Percentiles rank a stretch among this genome's conserved stretches.
Evolutionary conservation across 2,888 invertebrate genomes (phyloP).

Genomic region (Sinhomidia bicolor): DNA sequence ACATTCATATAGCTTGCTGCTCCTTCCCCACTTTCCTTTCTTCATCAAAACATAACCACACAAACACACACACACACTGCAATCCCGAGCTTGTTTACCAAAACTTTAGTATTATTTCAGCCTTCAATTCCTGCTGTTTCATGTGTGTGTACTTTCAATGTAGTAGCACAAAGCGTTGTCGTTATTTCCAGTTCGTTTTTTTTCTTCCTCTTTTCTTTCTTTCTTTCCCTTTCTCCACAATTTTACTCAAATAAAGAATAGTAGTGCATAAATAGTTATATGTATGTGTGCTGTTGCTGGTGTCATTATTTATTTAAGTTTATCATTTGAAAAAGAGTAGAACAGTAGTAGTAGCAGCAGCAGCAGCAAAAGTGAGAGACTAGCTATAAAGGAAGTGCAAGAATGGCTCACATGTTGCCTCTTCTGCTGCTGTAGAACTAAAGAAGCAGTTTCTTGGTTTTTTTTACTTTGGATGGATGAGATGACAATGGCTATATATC

Average conservation of each 20-base stretch:
- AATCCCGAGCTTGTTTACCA: neutral
- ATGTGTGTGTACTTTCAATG: neutral
- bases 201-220: neutral
- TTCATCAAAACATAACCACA: slow-evolving; percentile 5
- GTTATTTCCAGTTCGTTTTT: neutral
- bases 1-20: too few relatives aligned
- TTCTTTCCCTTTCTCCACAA: neutral
- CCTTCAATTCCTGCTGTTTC: too few relatives aligned
- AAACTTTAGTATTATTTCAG: neutral
- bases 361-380: neutral
- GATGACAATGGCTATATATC: neutral
- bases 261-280: too few relatives aligned
- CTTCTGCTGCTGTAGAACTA: neutral
- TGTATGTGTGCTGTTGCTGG: neutral
- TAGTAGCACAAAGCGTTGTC: neutral
- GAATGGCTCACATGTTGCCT: neutral
- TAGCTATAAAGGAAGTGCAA: neutral
- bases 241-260: neutral
- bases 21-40: neutral
- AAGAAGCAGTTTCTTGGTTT: neutral
- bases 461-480: neutral
- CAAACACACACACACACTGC: too few relatives aligned
- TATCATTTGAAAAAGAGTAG: neutral
- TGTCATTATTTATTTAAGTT: slow-evolving; percentile 16
- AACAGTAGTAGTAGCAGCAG: neutral